Percentiles rank a stretch among this genome's conserved stretches.
Conservation (phyloP, 2,113 vertebrate genomes). For the Holacanthus passer region DNA sequence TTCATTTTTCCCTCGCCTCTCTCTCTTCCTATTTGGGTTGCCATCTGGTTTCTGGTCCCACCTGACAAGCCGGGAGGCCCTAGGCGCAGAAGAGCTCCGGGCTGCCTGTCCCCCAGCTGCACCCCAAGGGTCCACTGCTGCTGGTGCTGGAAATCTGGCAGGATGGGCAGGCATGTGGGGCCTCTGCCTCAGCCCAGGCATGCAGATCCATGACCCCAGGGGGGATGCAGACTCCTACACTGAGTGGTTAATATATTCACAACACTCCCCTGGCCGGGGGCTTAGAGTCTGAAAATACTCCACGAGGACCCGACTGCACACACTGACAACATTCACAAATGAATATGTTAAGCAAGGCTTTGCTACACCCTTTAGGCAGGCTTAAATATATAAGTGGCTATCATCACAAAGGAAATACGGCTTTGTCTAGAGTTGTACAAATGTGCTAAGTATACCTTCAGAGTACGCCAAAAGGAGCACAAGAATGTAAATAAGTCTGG, state of each 20-base stretch:
- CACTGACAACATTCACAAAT: slow-evolving; percentile 71
- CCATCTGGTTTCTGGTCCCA: slow-evolving; percentile 62
- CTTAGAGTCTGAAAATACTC: slow-evolving; percentile 65
- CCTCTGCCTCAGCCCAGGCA: slow-evolving; percentile 60
- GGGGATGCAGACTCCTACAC: slow-evolving; percentile 57
- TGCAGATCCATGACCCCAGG: slow-evolving; percentile 62
- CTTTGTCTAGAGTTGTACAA: slow-evolving; percentile 65
- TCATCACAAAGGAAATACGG: slow-evolving; percentile 59
- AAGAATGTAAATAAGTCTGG: slow-evolving; percentile 51
- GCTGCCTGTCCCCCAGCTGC: slow-evolving; percentile 52
- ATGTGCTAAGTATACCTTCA: slow-evolving; percentile 48
- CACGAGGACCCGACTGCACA: slow-evolving; percentile 46
- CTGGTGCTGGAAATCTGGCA: slow-evolving; percentile 65
- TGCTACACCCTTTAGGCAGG: slow-evolving; percentile 53
- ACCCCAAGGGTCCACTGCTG: slow-evolving; percentile 57
- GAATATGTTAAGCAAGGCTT: slow-evolving; percentile 70
- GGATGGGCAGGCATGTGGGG: slow-evolving; percentile 50
- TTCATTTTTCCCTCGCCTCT: neutral
- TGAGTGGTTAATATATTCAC: slow-evolving; percentile 70
- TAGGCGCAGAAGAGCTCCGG: slow-evolving; percentile 42
- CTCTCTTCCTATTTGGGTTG: slow-evolving; percentile 39
- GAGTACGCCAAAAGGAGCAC: slow-evolving; percentile 33
- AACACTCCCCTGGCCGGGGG: slow-evolving; percentile 60
- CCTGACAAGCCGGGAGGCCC: slow-evolving; percentile 45
- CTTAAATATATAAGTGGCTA: slow-evolving; percentile 67